Percentiles rank a stretch among this genome's conserved stretches.
These are phyloP conservation scores for Drosophila lacertosa DNA, from an alignment of 1,140 invertebrate species.

Conservation along the genomic window DNA sequence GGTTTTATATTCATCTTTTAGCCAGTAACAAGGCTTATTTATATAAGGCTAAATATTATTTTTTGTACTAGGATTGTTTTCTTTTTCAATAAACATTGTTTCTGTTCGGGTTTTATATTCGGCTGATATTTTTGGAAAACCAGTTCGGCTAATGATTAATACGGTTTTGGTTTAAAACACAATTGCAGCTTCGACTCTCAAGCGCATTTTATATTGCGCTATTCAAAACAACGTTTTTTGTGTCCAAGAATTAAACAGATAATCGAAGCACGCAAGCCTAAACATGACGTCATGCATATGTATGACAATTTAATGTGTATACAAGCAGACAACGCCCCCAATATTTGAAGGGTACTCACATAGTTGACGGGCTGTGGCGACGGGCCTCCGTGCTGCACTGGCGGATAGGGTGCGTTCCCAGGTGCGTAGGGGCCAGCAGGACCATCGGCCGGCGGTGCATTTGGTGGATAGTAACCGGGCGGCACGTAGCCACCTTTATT, in stretches of 20 bases:
- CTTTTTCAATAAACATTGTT: too few relatives aligned
- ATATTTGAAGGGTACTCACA: constrained; percentile 18
- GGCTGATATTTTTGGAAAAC: too few relatives aligned
- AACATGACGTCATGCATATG: constrained; percentile 1
- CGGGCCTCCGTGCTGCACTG: not conserved
- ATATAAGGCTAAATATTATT: too few relatives aligned
- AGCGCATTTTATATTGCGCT: too few relatives aligned
- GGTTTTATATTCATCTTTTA: too few relatives aligned
- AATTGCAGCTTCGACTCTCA: too few relatives aligned
- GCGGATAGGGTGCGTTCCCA: constrained; percentile 15
- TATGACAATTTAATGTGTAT: constrained; percentile 16
- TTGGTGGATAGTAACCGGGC: constrained; percentile 64
- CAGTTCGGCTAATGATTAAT: too few relatives aligned
- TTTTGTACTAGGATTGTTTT: too few relatives aligned
- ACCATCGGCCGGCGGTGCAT: constrained; percentile 64
- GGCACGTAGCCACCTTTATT: constrained; percentile 75
- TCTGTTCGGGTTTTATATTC: too few relatives aligned
- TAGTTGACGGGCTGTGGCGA: constrained; percentile 21
- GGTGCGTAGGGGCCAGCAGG: constrained; percentile 18
- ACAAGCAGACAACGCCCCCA: constrained; percentile 32
- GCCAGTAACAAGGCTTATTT: too few relatives aligned
- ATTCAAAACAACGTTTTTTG: too few relatives aligned
- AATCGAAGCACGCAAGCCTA: not conserved
- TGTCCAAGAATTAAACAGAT: not conserved
- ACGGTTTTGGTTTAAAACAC: not conserved